Evolutionary conservation across 2,797 vertebrate species (phyloP), one percentile per base, ranked within the genome.

Genomic region (Myotis daubentonii): DNA sequence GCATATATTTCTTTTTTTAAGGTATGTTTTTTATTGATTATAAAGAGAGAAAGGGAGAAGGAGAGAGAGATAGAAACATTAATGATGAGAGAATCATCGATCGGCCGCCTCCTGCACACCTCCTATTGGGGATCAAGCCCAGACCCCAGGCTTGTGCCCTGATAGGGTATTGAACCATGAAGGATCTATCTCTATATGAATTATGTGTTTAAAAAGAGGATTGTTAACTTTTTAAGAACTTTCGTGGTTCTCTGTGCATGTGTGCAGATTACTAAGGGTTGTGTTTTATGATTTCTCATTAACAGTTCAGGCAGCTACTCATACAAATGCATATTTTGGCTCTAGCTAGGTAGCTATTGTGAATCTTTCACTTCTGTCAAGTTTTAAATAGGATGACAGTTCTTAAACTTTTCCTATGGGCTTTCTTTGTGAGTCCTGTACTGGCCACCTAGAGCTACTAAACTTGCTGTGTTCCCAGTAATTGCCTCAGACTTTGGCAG

Each of bases 221-320:
- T 93, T 76, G 57, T 95, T 92, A 89, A 60, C 47, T 75, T 89
- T 89, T 83, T 49, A 93, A 83, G 55, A 57, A 79, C 72, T 84
- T 92, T 15, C 88, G 2, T 71, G 47, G 20, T 87, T 95, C 87
- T 23, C 38, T 96, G 1, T 66, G 36, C 74, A 79, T 89, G 55
- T 94, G n/a, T 75, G 16, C 41, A 36, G 8, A 38, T 83, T 80
- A 80, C 70, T 87, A 19, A 83, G 71, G 65, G 8, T 85, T 94
- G 8, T 93, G 13, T 41, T 82, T 90, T 86, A 11, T 30, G 7
- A 79, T 79, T 89, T 87, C 33, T 91, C 7, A 19, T 80, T 79
- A 74, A 30, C 25, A 79, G 23, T 85, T 75, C 38, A 83, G 80
- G 36, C 49, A 81, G 68, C 88, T 87, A 71, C n/a, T 74, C 10